Conservation (phyloP, 2,113 vertebrate species). For the Erpornis zantholeuca region DNA sequence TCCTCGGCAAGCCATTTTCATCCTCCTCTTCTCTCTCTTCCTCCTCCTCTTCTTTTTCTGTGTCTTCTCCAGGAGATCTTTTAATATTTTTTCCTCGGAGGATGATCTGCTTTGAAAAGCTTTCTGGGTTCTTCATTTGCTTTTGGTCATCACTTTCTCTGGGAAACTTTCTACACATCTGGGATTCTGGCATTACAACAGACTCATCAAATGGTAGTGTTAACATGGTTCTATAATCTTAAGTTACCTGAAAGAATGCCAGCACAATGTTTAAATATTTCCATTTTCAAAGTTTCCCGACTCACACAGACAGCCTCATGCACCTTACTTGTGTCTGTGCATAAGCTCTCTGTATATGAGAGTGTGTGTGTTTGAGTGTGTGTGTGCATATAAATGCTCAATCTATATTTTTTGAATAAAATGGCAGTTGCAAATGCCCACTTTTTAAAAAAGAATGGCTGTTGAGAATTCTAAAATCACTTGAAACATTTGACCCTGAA, state of each 20-base stretch:
- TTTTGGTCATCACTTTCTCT: conserved; percentile 86
- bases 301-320: conserved; percentile 42
- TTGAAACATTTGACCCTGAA: neutral
- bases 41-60: conserved; percentile 87
- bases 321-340: neutral
- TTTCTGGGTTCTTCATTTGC: conserved; percentile 83
- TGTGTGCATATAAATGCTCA: neutral
- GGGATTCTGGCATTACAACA: conserved; percentile 90
- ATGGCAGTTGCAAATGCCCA: neutral
- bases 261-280: conserved; percentile 75
- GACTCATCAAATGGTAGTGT: conserved; percentile 96
- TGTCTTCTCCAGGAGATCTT: conserved; percentile 83
- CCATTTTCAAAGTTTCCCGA: conserved; percentile 61
- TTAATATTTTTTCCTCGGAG: conserved; percentile 81
- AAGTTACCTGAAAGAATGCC: conserved; percentile 80
- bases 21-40: conserved; percentile 88
- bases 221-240: conserved; percentile 89
- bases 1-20: conserved; percentile 84
- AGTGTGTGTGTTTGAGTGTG: neutral
- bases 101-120: conserved; percentile 75
- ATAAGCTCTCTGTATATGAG: neutral
- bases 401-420: neutral
- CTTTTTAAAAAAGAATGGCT: neutral
- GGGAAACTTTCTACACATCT: conserved; percentile 91
- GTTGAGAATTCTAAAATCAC: conserved; percentile 18